Evolutionary conservation across 2,113 vertebrate species (phyloP).

Genomic region (Colaptes auratus): DNA sequence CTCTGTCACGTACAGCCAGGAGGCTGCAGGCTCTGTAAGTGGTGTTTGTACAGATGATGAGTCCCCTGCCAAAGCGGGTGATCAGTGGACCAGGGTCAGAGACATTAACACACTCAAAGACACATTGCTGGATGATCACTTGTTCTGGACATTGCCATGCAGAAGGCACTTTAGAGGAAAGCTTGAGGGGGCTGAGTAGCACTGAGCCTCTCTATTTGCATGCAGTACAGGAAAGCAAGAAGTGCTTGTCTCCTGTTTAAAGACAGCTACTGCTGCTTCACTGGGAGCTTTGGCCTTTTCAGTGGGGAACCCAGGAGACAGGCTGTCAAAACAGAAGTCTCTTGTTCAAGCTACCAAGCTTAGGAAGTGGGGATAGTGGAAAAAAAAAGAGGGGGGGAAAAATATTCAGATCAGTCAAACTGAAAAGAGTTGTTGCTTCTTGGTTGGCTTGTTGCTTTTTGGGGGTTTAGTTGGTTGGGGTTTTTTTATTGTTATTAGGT

Average conservation of each 20-base stretch:
- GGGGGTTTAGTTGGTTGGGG: not conserved
- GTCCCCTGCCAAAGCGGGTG: not conserved
- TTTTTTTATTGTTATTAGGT: not conserved
- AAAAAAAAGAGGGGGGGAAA: not conserved
- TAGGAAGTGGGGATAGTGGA: not conserved
- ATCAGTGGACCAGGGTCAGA: not conserved
- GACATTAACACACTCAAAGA: not conserved
- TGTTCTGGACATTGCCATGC: not conserved
- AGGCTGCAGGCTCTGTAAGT: not conserved
- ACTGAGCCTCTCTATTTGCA: conserved; percentile 55
- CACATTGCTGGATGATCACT: not conserved
- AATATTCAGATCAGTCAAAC: conserved; percentile 6
- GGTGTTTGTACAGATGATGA: conserved; percentile 10
- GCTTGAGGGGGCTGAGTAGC: not conserved
- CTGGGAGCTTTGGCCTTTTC: conserved; percentile 79
- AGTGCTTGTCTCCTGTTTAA: conserved; percentile 53
- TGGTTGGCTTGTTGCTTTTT: not conserved
- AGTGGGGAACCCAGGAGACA: conserved; percentile 71
- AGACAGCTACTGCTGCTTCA: conserved; percentile 69
- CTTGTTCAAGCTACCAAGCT: conserved; percentile 54
- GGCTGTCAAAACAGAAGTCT: conserved; percentile 75
- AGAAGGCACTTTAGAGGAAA: not conserved
- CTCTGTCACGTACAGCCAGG: not conserved
- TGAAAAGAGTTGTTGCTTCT: not conserved
- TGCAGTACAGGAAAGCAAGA: conserved; percentile 63